Evolutionary conservation across 2,797 vertebrate genomes (phyloP), one percentile per base, ranked within the genome.

Genomic region (Phoxinus dragarum): DNA sequence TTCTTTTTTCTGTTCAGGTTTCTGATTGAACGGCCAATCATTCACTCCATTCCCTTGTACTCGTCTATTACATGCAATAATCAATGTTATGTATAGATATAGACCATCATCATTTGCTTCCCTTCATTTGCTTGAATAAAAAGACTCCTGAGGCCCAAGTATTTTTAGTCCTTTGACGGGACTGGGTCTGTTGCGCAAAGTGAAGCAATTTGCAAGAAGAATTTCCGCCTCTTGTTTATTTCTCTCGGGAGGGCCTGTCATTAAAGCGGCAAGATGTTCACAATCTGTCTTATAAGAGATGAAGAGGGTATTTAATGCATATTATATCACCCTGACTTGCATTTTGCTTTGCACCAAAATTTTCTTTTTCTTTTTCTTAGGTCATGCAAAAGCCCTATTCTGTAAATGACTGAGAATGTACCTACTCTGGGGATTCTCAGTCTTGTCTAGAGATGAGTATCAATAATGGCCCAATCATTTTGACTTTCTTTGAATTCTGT

Each of bases 271-370:
- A 74, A 83, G 84, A 87, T 75, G 86, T 87, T 81, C 44, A 84
- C 78, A 86, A 87, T 92, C 90, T 89, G 88, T 80, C 79, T 52
- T 88, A 90, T 90, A 84, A 88, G 84, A 89, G 83, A 74, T 88
- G 90, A 90, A 89, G 86, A 82, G 88, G 85, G 85, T 90, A 92
- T 92, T 93, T 91, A 91, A 90, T 90, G 85, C 86, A 89, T 91
- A 93, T 94, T 90, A 92, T 91, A 88, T 91, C 81, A 88, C 82
- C 87, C 85, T 8, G 74, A 92, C 88, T 89, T 90, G 86, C 40
- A n/a, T 84, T 90, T 88, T 90, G 84, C 87, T 88, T 87, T 87
- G 79, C 79, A 86, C 4, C 61, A 66, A 80, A 80, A 80, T 80
- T 47, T 36, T 27, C 59, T 76, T n/a, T 34, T 36, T n/a, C n/a